Conservation (phyloP, 2,888 invertebrate species). For the Parasteatoda lunata region DNA sequence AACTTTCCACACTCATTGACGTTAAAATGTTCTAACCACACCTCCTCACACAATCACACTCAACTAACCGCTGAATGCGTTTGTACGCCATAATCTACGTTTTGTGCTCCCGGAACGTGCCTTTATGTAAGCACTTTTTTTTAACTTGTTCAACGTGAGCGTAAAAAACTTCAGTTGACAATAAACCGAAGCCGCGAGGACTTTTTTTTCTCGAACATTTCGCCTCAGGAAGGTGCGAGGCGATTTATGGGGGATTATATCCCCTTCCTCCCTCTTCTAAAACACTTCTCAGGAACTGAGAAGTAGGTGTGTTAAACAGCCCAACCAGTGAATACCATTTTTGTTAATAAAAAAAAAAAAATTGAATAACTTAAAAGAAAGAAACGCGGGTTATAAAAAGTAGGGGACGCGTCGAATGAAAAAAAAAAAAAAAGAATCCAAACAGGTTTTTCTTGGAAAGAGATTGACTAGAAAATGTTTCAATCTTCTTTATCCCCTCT, state of each 20-base stretch:
- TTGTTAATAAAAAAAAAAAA: slow-evolving; percentile 4
- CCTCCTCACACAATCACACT: background rate
- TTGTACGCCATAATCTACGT: background rate
- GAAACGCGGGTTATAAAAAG: slow-evolving; percentile 34
- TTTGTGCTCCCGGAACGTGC: background rate
- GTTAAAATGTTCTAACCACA: too few species aligned
- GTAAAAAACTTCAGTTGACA: background rate
- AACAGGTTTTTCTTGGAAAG: slow-evolving; percentile 57
- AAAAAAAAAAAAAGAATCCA: slow-evolving; percentile 25
- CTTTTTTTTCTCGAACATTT: background rate
- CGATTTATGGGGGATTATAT: background rate
- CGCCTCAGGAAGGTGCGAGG: background rate
- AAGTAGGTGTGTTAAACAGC: slow-evolving; percentile 60
- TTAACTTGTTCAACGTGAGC: background rate
- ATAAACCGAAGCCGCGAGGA: background rate
- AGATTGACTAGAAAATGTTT: slow-evolving; percentile 67
- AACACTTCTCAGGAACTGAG: slow-evolving; percentile 7
- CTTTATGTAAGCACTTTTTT: background rate
- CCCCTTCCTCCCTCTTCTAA: background rate
- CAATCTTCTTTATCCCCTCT: slow-evolving; percentile 39
- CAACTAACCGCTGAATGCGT: background rate
- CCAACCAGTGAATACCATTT: slow-evolving; percentile 3
- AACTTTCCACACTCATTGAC: too few species aligned
- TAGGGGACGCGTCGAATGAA: background rate
- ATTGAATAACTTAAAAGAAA: slow-evolving; percentile 11